These are phyloP conservation scores for Muscicapa adusta DNA, from an alignment of 2,113 vertebrate species.

Conservation along the genomic window DNA sequence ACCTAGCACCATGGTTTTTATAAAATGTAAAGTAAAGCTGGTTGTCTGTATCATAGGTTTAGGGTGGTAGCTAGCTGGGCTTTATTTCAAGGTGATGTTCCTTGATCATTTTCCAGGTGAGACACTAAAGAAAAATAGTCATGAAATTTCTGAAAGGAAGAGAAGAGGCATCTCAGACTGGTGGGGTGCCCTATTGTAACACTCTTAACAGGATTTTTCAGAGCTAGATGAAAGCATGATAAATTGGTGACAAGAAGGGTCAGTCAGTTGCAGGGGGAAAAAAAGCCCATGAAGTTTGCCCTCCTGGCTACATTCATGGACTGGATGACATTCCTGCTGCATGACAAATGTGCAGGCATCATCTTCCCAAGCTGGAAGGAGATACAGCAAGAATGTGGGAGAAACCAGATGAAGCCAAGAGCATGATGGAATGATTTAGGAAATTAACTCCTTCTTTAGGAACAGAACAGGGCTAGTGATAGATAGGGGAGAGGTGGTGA, in stretches of 20 bases:
- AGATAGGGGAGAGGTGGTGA: background rate
- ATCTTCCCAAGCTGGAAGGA: background rate
- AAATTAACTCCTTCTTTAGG: background rate
- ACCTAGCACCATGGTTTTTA: background rate
- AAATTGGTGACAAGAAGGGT: background rate
- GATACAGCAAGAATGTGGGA: background rate
- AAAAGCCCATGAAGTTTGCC: background rate
- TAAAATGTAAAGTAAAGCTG: background rate
- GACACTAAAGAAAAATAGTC: background rate
- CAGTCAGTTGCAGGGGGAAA: background rate
- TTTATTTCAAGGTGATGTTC: background rate
- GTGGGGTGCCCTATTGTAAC: background rate
- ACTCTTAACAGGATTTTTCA: background rate
- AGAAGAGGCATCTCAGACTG: background rate
- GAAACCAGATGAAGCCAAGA: background rate
- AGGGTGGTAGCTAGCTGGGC: background rate
- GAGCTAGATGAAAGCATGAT: background rate
- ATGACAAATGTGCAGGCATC: background rate
- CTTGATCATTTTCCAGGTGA: background rate
- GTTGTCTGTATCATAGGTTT: background rate
- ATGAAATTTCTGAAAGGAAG: background rate
- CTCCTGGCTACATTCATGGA: background rate
- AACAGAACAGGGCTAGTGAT: background rate
- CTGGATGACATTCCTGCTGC: constrained; percentile 12
- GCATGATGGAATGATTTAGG: background rate